phyloP scores from a whole-genome alignment of 2,797 vertebrate species.

The Sebastolobus alascanus region DNA sequence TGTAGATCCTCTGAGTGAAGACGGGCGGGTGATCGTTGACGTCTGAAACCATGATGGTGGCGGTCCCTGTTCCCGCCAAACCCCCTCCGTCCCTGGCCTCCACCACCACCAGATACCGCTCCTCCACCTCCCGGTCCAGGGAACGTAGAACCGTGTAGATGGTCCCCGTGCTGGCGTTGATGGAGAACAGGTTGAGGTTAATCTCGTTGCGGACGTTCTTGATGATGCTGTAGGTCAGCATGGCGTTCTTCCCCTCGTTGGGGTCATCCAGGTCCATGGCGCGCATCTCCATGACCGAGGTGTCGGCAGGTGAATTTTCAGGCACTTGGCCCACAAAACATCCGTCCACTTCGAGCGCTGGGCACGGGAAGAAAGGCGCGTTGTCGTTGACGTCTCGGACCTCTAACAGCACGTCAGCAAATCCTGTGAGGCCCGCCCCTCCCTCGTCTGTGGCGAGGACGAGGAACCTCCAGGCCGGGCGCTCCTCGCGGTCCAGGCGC shows the following conservation, averaged over 20 bases:
- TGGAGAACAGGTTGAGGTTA: constrained; percentile 91
- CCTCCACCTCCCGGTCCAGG: constrained; percentile 88
- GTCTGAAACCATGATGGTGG: constrained; percentile 90
- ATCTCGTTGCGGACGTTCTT: constrained; percentile 91
- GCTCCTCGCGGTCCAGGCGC: constrained; percentile 89
- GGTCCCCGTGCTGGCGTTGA: constrained; percentile 88
- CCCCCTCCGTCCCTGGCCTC: constrained; percentile 92
- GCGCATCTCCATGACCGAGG: constrained; percentile 91
- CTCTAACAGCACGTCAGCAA: constrained; percentile 91
- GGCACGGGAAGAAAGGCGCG: constrained; percentile 88
- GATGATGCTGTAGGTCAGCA: constrained; percentile 90
- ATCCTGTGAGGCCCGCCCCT: constrained; percentile 90
- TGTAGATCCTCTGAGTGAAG: constrained; percentile 89
- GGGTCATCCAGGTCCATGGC: constrained; percentile 91
- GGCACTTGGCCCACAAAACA: constrained; percentile 88
- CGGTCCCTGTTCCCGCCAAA: constrained; percentile 90
- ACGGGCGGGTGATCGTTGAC: constrained; percentile 91
- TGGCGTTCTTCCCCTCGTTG: constrained; percentile 86
- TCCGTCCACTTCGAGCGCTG: constrained; percentile 71
- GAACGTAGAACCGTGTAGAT: constrained; percentile 88
- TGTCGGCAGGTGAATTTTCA: constrained; percentile 91
- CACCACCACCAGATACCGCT: constrained; percentile 89
- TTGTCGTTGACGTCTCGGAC: constrained; percentile 92
- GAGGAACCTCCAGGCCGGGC: constrained; percentile 88
- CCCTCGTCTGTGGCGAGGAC: constrained; percentile 92